Evolutionary conservation across 2,113 vertebrate species (phyloP).

Genomic region (Bettongia penicillata): DNA sequence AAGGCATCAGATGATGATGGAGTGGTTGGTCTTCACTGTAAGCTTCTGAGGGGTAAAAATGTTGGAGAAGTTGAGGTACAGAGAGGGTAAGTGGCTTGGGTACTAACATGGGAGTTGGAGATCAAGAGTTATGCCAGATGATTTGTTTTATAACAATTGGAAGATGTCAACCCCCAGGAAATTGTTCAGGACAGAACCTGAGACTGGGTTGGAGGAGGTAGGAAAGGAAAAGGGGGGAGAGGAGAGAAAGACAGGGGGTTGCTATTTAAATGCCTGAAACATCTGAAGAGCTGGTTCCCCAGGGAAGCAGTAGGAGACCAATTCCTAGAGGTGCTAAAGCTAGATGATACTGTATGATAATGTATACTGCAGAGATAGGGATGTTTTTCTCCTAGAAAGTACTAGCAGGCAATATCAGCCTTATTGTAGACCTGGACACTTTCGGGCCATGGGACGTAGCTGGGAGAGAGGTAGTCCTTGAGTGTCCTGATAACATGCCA

Average conservation of each 20-base stretch:
- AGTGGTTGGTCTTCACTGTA: not conserved
- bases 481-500: not conserved
- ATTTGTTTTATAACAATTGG: not conserved
- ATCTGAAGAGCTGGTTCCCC: conserved; percentile 57
- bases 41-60: not conserved
- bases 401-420: conserved; percentile 6
- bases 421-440: conserved; percentile 35
- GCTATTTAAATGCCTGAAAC: conserved; percentile 46
- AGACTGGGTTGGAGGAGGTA: conserved; percentile 12
- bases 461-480: not conserved
- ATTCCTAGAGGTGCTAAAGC: conserved; percentile 42
- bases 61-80: not conserved
- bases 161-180: not conserved
- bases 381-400: not conserved
- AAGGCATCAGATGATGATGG: not conserved
- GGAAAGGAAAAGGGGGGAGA: not conserved
- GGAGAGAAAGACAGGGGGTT: conserved; percentile 21
- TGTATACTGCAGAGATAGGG: not conserved
- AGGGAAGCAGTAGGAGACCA: conserved; percentile 50
- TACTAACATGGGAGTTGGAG: not conserved
- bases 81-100: not conserved
- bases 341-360: conserved; percentile 12
- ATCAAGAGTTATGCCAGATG: not conserved
- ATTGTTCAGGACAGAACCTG: not conserved
- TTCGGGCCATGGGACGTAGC: not conserved